phyloP scores from a whole-genome alignment of 2,797 vertebrate genomes.

The Myiotriccus ornatus region DNA sequence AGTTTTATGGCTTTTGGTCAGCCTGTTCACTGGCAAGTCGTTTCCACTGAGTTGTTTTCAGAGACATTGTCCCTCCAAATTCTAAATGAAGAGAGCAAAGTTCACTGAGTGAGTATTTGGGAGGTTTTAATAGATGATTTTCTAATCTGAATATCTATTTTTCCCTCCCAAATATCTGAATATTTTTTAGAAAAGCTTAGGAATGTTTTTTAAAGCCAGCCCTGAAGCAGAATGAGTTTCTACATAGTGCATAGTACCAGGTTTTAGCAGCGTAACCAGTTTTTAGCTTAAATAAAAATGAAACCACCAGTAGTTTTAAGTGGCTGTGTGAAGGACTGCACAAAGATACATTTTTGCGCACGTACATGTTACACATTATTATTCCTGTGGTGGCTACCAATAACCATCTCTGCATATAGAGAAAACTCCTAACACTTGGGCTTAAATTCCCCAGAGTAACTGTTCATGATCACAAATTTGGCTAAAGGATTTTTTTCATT shows the following conservation, averaged over 20 bases:
- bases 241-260: not conserved
- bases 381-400: not conserved
- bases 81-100: not conserved
- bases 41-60: not conserved
- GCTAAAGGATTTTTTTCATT: constrained; percentile 81
- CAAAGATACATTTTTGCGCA: not conserved
- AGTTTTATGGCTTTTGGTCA: not conserved
- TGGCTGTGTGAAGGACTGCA: not conserved
- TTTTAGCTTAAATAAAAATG: constrained; percentile 3
- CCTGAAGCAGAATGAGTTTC: not conserved
- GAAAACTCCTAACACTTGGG: constrained; percentile 35
- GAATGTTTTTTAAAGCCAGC: not conserved
- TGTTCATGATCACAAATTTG: constrained; percentile 80
- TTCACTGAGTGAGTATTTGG: constrained; percentile 1
- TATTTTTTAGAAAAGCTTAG: constrained; percentile 19
- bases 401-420: not conserved
- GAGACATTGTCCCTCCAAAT: not conserved
- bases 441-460: constrained; percentile 71
- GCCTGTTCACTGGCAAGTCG: not conserved
- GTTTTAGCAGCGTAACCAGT: not conserved
- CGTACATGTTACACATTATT: not conserved
- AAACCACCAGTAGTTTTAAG: not conserved
- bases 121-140: constrained; percentile 17
- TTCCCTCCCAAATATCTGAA: not conserved
- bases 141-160: constrained; percentile 8